A percentile compares a stretch with the other conserved stretches of the same genome.
Evolutionary conservation across 2,888 invertebrate genomes (phyloP).

Genomic region (Oasisia sp.): DNA sequence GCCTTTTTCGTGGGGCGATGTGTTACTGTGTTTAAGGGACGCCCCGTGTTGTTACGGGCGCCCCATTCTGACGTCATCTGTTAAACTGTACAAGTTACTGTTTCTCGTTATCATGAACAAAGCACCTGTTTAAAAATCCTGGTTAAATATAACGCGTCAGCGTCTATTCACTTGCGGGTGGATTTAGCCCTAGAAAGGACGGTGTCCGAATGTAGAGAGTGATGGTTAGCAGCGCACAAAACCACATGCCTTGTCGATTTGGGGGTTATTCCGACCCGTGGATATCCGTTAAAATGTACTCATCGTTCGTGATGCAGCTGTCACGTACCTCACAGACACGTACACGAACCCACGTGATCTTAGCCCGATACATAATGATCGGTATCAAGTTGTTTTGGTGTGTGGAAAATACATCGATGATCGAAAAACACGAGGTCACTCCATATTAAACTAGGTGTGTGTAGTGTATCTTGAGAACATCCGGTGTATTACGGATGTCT

Average conservation of each 20-base stretch:
- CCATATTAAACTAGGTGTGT: too few species aligned
- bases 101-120: neutral
- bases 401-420: too few species aligned
- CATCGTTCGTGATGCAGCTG: neutral
- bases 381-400: neutral
- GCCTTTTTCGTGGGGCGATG: neutral
- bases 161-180: neutral
- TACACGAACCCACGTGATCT: neutral
- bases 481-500: too few species aligned
- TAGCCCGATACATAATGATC: neutral
- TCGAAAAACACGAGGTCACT: too few species aligned
- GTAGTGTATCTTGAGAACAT: too few species aligned
- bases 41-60: neutral
- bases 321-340: neutral
- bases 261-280: neutral
- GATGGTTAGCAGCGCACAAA: neutral
- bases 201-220: neutral
- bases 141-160: neutral
- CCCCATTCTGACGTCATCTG: neutral
- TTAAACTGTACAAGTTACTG: neutral
- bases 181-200: neutral
- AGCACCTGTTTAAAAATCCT: neutral
- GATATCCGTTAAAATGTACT: neutral
- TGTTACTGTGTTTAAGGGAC: neutral
- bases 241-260: neutral